Evolutionary conservation across 2,797 vertebrate genomes (phyloP).

Genomic region (Aldrovandia affinis): DNA sequence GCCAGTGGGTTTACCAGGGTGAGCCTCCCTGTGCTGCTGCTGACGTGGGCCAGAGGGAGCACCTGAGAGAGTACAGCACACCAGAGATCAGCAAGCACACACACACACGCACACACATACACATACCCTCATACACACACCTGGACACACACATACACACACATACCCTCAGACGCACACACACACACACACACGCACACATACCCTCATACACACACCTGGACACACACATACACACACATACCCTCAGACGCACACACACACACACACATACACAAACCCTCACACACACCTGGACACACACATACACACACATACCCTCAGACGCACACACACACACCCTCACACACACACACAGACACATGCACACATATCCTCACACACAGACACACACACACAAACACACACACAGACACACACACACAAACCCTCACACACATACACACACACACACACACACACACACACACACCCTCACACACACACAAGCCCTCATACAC

Average conservation of each 20-base stretch:
- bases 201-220: background rate
- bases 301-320: background rate
- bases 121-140: background rate
- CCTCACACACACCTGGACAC: background rate
- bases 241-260: too few relatives aligned
- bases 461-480: background rate
- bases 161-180: background rate
- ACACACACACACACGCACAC: background rate
- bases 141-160: background rate
- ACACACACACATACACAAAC: background rate
- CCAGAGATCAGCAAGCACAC: conserved; percentile 1
- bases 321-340: too few relatives aligned
- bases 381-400: background rate
- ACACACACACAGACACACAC: background rate
- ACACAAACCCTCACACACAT: background rate
- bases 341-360: background rate
- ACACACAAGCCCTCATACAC: background rate
- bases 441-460: background rate
- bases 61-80: conserved; percentile 2
- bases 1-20: conserved; percentile 74
- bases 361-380: background rate
- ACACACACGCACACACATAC: conserved; percentile 4
- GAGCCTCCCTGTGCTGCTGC: conserved; percentile 57
- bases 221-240: background rate
- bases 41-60: conserved; percentile 61